These are phyloP conservation scores for Rhamphomyia laevipes DNA, from an alignment of 2,888 invertebrate species.

Conservation along the genomic window DNA sequence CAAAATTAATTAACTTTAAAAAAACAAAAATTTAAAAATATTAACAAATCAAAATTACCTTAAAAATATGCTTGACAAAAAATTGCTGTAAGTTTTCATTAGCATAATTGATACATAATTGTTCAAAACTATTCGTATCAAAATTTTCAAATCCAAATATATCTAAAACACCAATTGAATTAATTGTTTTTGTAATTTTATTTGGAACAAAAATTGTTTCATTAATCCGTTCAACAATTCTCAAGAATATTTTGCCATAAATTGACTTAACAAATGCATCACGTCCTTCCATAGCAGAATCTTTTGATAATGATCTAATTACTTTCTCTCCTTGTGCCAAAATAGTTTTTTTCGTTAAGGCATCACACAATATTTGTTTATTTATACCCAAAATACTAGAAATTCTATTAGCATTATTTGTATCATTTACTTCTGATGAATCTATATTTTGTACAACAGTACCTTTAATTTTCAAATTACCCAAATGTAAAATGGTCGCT, in stretches of 20 bases:
- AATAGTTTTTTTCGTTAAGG: slow-evolving; percentile 77
- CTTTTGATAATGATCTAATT: slow-evolving; percentile 59
- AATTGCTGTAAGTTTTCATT: slow-evolving; percentile 96
- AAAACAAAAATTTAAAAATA: background rate
- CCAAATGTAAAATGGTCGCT: slow-evolving; percentile 80
- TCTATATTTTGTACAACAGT: slow-evolving; percentile 71
- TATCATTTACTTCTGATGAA: slow-evolving; percentile 71
- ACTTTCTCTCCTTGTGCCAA: slow-evolving; percentile 74
- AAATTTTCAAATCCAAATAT: slow-evolving; percentile 98
- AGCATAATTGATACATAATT: slow-evolving; percentile 92
- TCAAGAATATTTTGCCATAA: slow-evolving; percentile 82
- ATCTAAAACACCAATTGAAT: slow-evolving; percentile 83
- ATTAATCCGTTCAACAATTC: slow-evolving; percentile 84
- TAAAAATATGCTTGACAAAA: slow-evolving; percentile 91
- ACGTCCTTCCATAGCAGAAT: slow-evolving; percentile 69
- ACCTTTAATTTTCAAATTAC: slow-evolving; percentile 77
- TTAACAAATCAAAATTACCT: slow-evolving; percentile 33
- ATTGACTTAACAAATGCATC: slow-evolving; percentile 91
- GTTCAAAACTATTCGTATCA: slow-evolving; percentile 83
- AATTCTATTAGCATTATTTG: slow-evolving; percentile 53
- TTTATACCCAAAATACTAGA: slow-evolving; percentile 61
- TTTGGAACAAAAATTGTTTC: slow-evolving; percentile 55
- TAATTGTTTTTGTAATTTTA: slow-evolving; percentile 37
- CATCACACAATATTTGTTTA: slow-evolving; percentile 57
- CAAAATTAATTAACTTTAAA: background rate